phyloP scores from a whole-genome alignment of 2,113 vertebrate genomes.

The Oncorhynchus gorbuscha region DNA sequence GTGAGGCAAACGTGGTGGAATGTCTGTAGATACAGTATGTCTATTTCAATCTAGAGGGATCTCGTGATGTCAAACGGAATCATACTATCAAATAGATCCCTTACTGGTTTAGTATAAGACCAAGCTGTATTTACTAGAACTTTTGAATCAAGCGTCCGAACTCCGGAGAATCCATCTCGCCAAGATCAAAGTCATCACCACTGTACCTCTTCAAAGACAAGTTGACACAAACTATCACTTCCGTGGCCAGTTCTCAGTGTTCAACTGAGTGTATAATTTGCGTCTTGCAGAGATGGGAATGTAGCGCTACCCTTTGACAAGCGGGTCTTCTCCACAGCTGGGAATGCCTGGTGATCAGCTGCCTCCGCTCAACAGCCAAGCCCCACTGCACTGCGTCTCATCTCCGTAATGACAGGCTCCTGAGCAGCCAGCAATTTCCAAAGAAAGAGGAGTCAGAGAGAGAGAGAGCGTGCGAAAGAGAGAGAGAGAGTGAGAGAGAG shows the following conservation, averaged over 20 bases:
- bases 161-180: background rate
- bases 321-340: constrained; percentile 53
- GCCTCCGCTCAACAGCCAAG: constrained; percentile 37
- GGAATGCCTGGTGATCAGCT: constrained; percentile 37
- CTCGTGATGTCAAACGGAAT: background rate
- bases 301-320: constrained; percentile 35
- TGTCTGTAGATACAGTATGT: background rate
- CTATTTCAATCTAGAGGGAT: background rate
- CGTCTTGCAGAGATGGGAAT: constrained; percentile 11
- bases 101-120: no score
- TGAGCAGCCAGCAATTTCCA: constrained; percentile 53
- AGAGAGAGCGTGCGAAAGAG: background rate
- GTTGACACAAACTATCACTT: constrained; percentile 16
- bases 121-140: background rate
- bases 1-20: background rate
- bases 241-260: background rate
- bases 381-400: constrained; percentile 59
- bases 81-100: no score
- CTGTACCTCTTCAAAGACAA: constrained; percentile 4
- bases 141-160: background rate
- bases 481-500: constrained; percentile 1
- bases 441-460: constrained; percentile 46
- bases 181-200: constrained; percentile 6
- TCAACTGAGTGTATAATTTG: constrained; percentile 13
- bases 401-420: constrained; percentile 72